A percentile compares a stretch with the other conserved stretches of the same genome.
These are phyloP conservation scores for Penaeus chinensis DNA, from an alignment of 1,140 invertebrate genomes.

Conservation along the genomic window DNA sequence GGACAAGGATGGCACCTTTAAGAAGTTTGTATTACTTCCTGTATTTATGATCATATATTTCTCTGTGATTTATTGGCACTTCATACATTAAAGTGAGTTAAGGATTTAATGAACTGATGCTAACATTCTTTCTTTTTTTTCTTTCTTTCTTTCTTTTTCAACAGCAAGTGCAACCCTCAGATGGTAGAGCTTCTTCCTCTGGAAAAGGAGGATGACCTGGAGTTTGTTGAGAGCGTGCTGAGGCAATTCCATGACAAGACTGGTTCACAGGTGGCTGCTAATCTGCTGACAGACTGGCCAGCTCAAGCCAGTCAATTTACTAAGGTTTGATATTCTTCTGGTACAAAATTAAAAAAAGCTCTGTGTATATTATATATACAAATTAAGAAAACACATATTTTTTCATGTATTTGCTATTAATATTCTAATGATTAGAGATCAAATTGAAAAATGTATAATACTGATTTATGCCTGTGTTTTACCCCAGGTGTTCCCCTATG, in stretches of 20 bases:
- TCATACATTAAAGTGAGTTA: not conserved
- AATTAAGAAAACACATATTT: not conserved
- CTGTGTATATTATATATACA: not conserved
- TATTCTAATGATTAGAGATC: too few relatives aligned
- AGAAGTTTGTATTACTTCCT: conserved; percentile 44
- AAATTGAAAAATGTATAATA: not conserved
- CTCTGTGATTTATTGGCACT: not conserved
- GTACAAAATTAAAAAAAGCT: not conserved
- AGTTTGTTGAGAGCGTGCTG: conserved; percentile 82
- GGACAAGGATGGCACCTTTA: conserved; percentile 87
- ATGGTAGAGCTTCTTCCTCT: conserved; percentile 89
- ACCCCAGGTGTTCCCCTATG: conserved; percentile 89
- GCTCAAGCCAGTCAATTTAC: conserved; percentile 83
- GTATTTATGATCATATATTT: not conserved
- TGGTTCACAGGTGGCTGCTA: conserved; percentile 85
- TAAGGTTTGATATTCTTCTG: conserved; percentile 75
- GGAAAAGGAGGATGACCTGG: conserved; percentile 82
- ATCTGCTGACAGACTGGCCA: conserved; percentile 87
- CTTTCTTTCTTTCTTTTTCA: conserved; percentile 64
- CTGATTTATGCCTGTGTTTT: not conserved
- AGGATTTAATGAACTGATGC: not conserved
- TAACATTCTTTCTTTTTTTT: conserved; percentile 27
- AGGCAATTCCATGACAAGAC: conserved; percentile 91
- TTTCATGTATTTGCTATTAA: too few relatives aligned
- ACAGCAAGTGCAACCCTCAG: conserved; percentile 87